Evolutionary conservation across 2,888 invertebrate genomes (phyloP), one percentile per base, ranked within the genome.

Genomic region (Nemapogon koenigi): DNA sequence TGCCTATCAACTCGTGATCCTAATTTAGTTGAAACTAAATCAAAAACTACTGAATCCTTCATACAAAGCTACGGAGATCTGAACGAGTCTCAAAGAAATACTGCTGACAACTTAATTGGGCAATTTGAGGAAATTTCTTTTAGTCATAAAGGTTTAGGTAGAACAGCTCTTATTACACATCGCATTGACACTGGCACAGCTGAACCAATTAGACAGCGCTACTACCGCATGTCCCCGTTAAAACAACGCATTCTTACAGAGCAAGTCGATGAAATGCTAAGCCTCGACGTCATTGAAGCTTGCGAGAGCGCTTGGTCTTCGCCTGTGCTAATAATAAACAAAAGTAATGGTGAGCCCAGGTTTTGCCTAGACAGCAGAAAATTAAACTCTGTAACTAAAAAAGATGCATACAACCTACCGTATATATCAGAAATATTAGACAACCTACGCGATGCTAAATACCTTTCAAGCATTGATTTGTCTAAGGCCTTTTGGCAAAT

Each of bases 271-370:
- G 47, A 51, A n/a, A 51, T 51, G 51, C 18, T 51, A 1, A 19
- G 27, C 3, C 14, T 37, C 0, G 49, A 44, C 13, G 47, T 51
- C 0, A 29, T 51, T 4, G 47, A 47, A 11, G 44, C 46, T 2
- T 44, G 48, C 15, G 51, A 50, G 26, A 52, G 51, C 17, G 41
- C 48, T 0, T 52, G 52, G 54, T 49, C 46, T 1, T 47, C 44
- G 4, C 46, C 48, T 3, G 43, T 48, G 3, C 33, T 48, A 10
- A 3, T 49, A 1, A 38, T 35, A 0, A 33, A 35, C 1, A 53
- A 50, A 39, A 51, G 49, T 27, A 28, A 49, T 16, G 53, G 53
- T 3, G 18, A 48, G 18, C 40, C 30, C 1, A 27, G 49, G 3
- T 46, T 52, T 15, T 52, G 52, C 25, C 33, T 51, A 0, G 52